A percentile compares a stretch with the other conserved stretches of the same genome.
These are phyloP conservation scores for Subacronicta megacephala DNA, from an alignment of 2,888 invertebrate genomes.

Conservation along the genomic window DNA sequence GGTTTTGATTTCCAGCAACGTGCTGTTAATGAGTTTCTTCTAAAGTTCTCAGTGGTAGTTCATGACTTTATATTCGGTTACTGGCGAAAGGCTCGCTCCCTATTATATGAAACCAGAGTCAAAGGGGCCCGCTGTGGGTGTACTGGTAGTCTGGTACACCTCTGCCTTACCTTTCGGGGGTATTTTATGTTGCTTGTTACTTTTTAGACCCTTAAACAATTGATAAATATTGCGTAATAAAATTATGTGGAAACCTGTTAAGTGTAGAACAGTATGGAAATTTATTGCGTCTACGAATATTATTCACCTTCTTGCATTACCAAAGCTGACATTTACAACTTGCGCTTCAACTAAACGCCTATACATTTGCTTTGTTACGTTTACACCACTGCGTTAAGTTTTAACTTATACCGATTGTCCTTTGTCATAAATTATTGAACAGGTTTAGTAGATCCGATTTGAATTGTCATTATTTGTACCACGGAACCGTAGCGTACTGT, in stretches of 20 bases:
- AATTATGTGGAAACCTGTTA: not conserved
- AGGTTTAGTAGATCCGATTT: conserved; percentile 19
- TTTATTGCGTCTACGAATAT: conserved; percentile 20
- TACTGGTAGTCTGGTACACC: too few species aligned
- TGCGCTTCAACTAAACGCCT: conserved; percentile 34
- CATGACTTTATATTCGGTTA: too few species aligned
- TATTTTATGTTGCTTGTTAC: too few species aligned
- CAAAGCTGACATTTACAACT: conserved; percentile 42
- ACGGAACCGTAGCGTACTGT: conserved; percentile 24
- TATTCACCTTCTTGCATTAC: conserved; percentile 10
- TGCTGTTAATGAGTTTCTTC: too few species aligned
- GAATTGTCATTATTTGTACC: conserved; percentile 19
- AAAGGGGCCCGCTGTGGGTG: too few species aligned
- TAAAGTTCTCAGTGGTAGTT: too few species aligned
- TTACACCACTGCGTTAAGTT: conserved; percentile 44
- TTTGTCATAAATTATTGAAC: conserved; percentile 36
- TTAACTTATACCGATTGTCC: conserved; percentile 30
- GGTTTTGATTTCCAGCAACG: too few species aligned
- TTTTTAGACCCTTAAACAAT: too few species aligned
- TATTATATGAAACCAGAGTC: too few species aligned
- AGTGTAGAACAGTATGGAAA: conserved; percentile 11
- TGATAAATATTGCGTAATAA: not conserved
- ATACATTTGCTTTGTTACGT: conserved; percentile 30
- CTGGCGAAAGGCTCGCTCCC: too few species aligned
- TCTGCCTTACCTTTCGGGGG: too few species aligned